Base-by-base conservation (phyloP, 2,797 vertebrate genomes). In the Holocentrus rufus region DNA sequence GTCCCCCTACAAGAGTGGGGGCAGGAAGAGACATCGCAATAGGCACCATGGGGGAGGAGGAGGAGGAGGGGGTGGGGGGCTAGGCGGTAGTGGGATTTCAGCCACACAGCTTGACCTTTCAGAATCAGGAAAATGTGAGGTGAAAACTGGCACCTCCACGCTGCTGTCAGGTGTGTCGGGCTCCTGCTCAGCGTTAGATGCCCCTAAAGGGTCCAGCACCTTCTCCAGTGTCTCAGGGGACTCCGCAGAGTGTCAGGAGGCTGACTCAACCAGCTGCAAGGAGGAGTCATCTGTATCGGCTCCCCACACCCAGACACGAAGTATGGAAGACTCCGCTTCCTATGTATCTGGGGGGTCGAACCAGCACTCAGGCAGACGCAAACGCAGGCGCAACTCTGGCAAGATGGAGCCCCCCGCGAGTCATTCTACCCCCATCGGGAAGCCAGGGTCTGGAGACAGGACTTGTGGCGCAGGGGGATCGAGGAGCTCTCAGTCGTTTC, bases 1-100 rank as follows among this genome's bases (percentile, higher is more conserved):
- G 8, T 95, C 95, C 0, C 95, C 96, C 15, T 82, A 82, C 27
- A 94, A 92, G 67, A 89, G 88, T 5, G 77, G 93, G 1, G 93
- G 95, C 55, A 93, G 96, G 39, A 94, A 94, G 60, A 89, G 96
- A 55, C 96, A 97, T 30, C 95, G 96, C 65, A 93, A 95, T 82
- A 93, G 96, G 56, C 96, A 96, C n/a, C 95, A 96, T 64, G 92
- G 94, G 53, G 92, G 85, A 15, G 69, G 88, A 60, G 84, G 77
- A 65, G 50, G 67, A 13, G 69, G 61, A 11, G 66, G 67, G 11
- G 71, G 61, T 17, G 69, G 67, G 30, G 50, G 55, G 10, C 59
- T 65, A 1, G 53, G 69, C 42, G 64, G 75, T 0, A 50, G 77
- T 42, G 84, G 80, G 17, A 79, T 90, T 79, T 84, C 88, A 74